phyloP scores from a whole-genome alignment of 2,888 invertebrate genomes.

The Thalpophila matura region DNA sequence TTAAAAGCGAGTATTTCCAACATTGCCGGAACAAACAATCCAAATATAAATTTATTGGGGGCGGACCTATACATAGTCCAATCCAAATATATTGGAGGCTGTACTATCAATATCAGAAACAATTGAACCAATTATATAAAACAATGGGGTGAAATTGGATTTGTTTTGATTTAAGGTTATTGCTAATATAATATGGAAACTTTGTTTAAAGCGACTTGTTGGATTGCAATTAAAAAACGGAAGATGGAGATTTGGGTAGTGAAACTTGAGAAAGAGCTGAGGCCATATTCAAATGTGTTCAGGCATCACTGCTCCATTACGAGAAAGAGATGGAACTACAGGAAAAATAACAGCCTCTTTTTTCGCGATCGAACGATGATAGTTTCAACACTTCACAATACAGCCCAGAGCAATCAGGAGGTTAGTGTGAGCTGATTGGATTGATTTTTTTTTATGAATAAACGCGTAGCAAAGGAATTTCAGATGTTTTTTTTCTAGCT shows the following conservation, averaged over 20 bases:
- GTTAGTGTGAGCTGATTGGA: too few relatives aligned
- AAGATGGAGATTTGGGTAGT: background rate
- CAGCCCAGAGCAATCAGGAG: too few relatives aligned
- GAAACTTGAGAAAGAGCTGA: slow-evolving; percentile 2
- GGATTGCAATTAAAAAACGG: background rate
- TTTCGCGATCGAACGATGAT: too few relatives aligned
- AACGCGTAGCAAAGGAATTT: too few relatives aligned
- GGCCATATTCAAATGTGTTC: background rate
- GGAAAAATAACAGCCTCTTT: too few relatives aligned
- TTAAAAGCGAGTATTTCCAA: slow-evolving; percentile 46
- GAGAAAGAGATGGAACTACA: too few relatives aligned
- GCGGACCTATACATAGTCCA: background rate
- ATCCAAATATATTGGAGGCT: slow-evolving; percentile 27
- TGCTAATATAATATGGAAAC: slow-evolving; percentile 13
- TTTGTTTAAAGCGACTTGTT: slow-evolving; percentile 3
- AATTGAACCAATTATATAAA: slow-evolving; percentile 25
- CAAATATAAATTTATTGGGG: slow-evolving; percentile 33
- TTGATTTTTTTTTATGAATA: too few relatives aligned
- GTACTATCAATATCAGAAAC: slow-evolving; percentile 19
- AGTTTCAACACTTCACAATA: too few relatives aligned
- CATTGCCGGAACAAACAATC: slow-evolving; percentile 26
- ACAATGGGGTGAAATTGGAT: slow-evolving; percentile 35
- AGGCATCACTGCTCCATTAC: too few relatives aligned
- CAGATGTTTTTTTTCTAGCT: too few relatives aligned
- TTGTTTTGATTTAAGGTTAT: slow-evolving; percentile 32